A percentile compares a stretch with the other conserved stretches of the same genome.
These are phyloP conservation scores for Cheilosia soror DNA, from an alignment of 2,888 invertebrate species.

Conservation along the genomic window DNA sequence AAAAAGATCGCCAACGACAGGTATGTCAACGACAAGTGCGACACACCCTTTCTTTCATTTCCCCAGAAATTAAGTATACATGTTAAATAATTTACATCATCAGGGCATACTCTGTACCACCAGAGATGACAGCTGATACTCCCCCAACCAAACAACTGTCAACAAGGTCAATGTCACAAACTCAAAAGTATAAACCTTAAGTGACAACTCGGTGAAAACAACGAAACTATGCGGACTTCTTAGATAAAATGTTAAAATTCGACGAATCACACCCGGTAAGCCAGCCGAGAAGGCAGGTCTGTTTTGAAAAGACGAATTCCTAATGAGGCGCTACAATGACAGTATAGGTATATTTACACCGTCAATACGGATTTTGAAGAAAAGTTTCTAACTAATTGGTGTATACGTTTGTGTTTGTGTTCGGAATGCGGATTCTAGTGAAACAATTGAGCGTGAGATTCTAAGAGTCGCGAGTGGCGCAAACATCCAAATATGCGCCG, in stretches of 20 bases:
- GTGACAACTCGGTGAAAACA: not conserved
- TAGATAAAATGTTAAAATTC: slow-evolving; percentile 26
- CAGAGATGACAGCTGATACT: no score
- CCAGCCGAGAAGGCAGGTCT: not conserved
- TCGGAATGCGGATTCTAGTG: slow-evolving; percentile 56
- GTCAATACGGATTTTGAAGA: slow-evolving; percentile 37
- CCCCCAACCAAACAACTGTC: no score
- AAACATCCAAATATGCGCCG: not conserved
- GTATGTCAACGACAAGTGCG: not conserved
- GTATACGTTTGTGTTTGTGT: slow-evolving; percentile 2
- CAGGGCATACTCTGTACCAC: not conserved
- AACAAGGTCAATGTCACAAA: no score
- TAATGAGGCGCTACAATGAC: slow-evolving; percentile 29
- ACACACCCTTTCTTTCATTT: not conserved
- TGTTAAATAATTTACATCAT: slow-evolving; percentile 52
- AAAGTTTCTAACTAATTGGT: slow-evolving; percentile 27
- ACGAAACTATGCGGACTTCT: slow-evolving; percentile 18
- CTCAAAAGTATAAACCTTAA: no score
- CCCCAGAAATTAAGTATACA: slow-evolving; percentile 29
- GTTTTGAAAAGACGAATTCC: not conserved
- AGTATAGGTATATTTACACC: not conserved
- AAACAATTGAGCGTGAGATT: slow-evolving; percentile 45
- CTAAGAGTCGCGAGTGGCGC: slow-evolving; percentile 20
- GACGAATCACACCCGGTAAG: slow-evolving; percentile 11
- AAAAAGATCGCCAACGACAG: not conserved